A percentile compares a stretch with the other conserved stretches of the same genome.
These are phyloP conservation scores for Drosophila hawaiiensis DNA, from an alignment of 2,888 invertebrate genomes.

Conservation along the genomic window DNA sequence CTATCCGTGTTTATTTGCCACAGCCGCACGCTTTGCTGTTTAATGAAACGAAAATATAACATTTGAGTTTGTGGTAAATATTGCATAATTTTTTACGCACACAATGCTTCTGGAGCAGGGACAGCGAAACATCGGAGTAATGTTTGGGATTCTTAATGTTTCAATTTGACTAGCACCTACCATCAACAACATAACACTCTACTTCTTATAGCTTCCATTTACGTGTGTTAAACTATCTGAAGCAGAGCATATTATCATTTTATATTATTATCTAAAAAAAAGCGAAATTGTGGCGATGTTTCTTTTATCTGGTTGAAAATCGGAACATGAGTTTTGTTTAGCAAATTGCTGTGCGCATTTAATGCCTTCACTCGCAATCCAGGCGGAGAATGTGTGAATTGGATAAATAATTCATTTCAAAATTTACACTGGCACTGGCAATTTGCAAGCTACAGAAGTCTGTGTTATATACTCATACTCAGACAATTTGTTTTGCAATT, in stretches of 20 bases:
- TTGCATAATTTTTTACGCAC: slow-evolving; percentile 46
- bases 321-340: background rate
- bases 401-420: slow-evolving; percentile 34
- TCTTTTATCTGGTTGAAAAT: background rate
- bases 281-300: background rate
- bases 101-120: background rate
- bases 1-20: slow-evolving; percentile 49
- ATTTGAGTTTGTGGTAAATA: slow-evolving; percentile 71
- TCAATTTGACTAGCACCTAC: background rate
- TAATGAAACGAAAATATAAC: slow-evolving; percentile 74
- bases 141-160: background rate
- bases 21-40: slow-evolving; percentile 66
- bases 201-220: background rate
- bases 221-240: background rate
- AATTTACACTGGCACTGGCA: slow-evolving; percentile 12
- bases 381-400: slow-evolving; percentile 18
- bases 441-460: slow-evolving; percentile 14
- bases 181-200: background rate
- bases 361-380: background rate
- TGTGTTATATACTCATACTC: slow-evolving; percentile 10
- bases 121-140: too few species aligned
- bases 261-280: background rate
- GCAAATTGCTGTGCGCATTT: background rate
- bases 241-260: background rate
- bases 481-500: slow-evolving; percentile 41